phyloP scores from a whole-genome alignment of 1,140 invertebrate species.

The Charaxes varanes region DNA sequence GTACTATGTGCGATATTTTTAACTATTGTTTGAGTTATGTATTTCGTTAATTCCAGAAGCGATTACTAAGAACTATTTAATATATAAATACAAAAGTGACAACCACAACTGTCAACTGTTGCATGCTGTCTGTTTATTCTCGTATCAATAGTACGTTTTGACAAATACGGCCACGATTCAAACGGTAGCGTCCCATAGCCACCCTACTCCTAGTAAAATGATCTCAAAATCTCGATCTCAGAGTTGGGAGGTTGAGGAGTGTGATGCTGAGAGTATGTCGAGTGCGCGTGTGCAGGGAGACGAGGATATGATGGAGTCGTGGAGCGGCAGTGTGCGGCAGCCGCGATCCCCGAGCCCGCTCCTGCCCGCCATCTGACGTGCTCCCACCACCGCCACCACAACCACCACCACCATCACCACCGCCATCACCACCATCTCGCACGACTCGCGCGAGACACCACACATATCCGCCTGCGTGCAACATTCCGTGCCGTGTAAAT shows the following conservation, averaged over 20 bases:
- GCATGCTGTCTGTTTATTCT: slow-evolving; percentile 11
- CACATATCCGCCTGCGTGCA: slow-evolving; percentile 32
- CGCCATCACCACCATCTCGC: too few species aligned
- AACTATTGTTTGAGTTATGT: too few species aligned
- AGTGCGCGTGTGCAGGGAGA: slow-evolving; percentile 72
- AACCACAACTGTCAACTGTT: too few species aligned
- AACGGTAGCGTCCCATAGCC: slow-evolving; percentile 15
- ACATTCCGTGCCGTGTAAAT: slow-evolving; percentile 24
- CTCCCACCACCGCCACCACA: not conserved
- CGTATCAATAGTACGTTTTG: slow-evolving; percentile 11
- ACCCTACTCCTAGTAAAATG: slow-evolving; percentile 35
- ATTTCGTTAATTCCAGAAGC: too few species aligned
- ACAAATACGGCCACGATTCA: slow-evolving; percentile 10
- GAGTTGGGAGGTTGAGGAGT: slow-evolving; percentile 69
- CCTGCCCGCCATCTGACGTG: slow-evolving; percentile 47
- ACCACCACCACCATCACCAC: too few species aligned
- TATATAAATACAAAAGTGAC: not conserved
- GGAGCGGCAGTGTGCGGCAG: slow-evolving; percentile 52
- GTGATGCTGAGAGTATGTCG: slow-evolving; percentile 72
- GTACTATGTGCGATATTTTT: too few species aligned
- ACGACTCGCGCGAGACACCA: slow-evolving; percentile 10
- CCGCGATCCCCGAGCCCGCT: slow-evolving; percentile 59
- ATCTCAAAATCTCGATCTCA: slow-evolving; percentile 67
- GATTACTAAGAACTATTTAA: too few species aligned
- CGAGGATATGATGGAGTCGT: slow-evolving; percentile 71